Conservation (phyloP, 2,888 invertebrate species). For the Vannuccia rotundouncinata region DNA sequence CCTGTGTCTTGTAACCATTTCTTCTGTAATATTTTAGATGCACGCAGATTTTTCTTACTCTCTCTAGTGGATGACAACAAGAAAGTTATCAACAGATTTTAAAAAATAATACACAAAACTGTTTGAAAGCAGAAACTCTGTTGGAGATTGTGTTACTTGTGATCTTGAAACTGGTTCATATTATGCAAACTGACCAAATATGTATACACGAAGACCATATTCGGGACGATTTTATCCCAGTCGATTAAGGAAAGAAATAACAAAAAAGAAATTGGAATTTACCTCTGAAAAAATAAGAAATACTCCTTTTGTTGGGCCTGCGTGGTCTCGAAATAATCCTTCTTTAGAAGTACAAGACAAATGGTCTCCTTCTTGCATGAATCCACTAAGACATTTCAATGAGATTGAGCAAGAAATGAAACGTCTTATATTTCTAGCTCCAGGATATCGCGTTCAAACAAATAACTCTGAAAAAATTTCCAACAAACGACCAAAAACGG, state of each 20-base stretch:
- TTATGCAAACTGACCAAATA: too few relatives aligned
- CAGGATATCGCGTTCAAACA: neutral
- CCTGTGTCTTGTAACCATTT: too few relatives aligned
- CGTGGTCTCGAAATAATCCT: constrained; percentile 1
- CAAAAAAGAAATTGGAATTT: neutral
- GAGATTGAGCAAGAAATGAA: constrained; percentile 1
- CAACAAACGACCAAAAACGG: neutral
- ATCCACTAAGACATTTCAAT: neutral
- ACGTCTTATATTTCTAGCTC: neutral
- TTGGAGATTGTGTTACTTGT: neutral
- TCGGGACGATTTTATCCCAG: neutral
- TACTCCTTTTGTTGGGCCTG: neutral
- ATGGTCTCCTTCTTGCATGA: neutral
- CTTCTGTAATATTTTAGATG: too few relatives aligned
- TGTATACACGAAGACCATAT: neutral
- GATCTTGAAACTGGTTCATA: too few relatives aligned
- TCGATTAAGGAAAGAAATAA: neutral
- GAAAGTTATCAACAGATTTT: too few relatives aligned
- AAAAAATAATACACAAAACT: too few relatives aligned
- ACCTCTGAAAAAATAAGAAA: neutral
- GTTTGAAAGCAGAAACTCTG: neutral
- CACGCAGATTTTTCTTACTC: neutral
- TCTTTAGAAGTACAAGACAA: neutral
- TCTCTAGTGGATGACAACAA: too few relatives aligned
- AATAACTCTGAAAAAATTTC: neutral